These are phyloP conservation scores for Huso huso DNA, from an alignment of 2,797 vertebrate species.

Conservation along the genomic window DNA sequence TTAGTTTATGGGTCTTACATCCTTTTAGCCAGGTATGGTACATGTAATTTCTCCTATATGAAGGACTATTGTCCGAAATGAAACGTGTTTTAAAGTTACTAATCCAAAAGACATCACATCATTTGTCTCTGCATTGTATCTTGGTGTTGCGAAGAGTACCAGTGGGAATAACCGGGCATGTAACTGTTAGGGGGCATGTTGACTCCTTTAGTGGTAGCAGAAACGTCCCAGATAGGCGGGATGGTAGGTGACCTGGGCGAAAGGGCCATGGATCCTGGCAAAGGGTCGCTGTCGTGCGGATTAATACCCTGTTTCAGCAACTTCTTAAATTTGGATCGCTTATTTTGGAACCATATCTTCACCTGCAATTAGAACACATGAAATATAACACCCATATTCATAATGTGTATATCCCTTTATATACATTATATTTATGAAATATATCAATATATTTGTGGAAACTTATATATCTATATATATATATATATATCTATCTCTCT, in stretches of 20 bases:
- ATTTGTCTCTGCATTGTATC: conserved; percentile 97
- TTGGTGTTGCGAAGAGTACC: conserved; percentile 96
- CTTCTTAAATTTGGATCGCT: conserved; percentile 98
- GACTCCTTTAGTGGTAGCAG: conserved; percentile 89
- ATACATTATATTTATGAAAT: too few species aligned
- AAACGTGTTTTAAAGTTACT: too few species aligned
- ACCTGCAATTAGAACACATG: conserved; percentile 57
- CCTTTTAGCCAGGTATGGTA: conserved; percentile 35
- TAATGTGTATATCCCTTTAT: too few species aligned
- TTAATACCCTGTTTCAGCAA: conserved; percentile 90
- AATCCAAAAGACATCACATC: conserved; percentile 37
- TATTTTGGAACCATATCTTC: conserved; percentile 99
- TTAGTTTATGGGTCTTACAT: conserved; percentile 35
- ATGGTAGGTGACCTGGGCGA: conserved; percentile 90
- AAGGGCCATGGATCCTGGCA: conserved; percentile 81
- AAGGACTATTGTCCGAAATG: too few species aligned
- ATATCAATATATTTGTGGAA: too few species aligned
- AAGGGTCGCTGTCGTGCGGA: conserved; percentile 84
- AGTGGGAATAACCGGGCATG: conserved; percentile 96
- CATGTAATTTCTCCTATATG: conserved; percentile 5
- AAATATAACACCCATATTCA: too few species aligned
- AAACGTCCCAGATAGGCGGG: conserved; percentile 96
- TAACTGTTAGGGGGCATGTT: conserved; percentile 96
- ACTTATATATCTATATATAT: too few species aligned
- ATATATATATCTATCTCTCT: too few species aligned